Evolutionary conservation across 2,797 vertebrate genomes (phyloP).

Genomic region (Steatocranus sp.): DNA sequence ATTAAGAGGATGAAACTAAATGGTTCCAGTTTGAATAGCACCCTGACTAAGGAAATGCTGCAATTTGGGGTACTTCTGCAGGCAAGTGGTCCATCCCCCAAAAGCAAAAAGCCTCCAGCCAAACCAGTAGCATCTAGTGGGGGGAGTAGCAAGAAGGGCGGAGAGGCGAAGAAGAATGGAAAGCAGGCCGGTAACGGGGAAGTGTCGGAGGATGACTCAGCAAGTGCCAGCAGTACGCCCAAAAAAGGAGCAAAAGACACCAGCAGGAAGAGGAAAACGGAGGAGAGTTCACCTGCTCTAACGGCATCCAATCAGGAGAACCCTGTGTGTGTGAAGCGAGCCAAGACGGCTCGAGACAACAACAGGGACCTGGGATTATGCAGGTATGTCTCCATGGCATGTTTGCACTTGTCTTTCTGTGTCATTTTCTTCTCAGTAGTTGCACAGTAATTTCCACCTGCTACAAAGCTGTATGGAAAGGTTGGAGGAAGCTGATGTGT

Average conservation of each 20-base stretch:
- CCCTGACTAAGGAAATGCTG: not conserved
- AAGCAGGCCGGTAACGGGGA: conserved; percentile 83
- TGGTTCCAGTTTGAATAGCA: not conserved
- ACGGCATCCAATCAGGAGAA: conserved; percentile 81
- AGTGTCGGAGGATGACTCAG: conserved; percentile 83
- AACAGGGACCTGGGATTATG: conserved; percentile 90
- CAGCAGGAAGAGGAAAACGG: conserved; percentile 86
- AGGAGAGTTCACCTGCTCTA: conserved; percentile 75
- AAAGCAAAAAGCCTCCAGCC: conserved; percentile 87
- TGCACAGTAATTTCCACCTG: not conserved
- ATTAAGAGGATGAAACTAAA: not conserved
- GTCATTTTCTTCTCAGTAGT: not conserved
- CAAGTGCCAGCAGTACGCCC: conserved; percentile 81
- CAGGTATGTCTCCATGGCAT: conserved; percentile 76
- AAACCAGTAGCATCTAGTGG: conserved; percentile 71
- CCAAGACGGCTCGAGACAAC: conserved; percentile 88
- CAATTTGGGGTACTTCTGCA: conserved; percentile 48
- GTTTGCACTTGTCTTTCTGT: conserved; percentile 8
- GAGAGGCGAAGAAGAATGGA: conserved; percentile 84
- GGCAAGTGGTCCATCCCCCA: conserved; percentile 92
- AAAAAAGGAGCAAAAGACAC: conserved; percentile 86
- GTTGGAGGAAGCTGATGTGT: not conserved
- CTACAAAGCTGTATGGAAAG: not conserved
- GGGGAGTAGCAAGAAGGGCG: conserved; percentile 77
- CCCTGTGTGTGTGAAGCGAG: conserved; percentile 83